Conservation (phyloP, 2,888 invertebrate species). For the Neelides folsomi region DNA sequence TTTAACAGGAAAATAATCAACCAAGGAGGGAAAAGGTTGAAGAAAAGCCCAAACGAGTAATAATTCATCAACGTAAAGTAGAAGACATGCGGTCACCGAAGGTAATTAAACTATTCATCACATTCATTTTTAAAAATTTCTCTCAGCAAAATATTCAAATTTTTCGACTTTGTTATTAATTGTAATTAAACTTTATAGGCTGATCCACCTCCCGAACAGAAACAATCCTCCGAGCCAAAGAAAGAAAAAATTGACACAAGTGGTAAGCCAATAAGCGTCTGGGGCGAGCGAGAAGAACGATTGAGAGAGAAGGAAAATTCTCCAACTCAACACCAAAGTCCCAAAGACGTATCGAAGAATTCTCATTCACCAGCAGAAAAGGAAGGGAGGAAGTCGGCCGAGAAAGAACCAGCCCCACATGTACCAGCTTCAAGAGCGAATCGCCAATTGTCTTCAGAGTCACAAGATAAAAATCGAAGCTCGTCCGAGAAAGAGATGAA, state of each 20-base stretch:
- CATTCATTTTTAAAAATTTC: not conserved
- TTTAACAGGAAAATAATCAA: conserved; percentile 1
- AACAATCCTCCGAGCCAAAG: conserved; percentile 4
- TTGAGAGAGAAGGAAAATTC: no score
- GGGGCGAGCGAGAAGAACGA: conserved; percentile 12
- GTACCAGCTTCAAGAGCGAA: not conserved
- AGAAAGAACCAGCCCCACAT: conserved; percentile 10
- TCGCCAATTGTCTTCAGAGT: not conserved
- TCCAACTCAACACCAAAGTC: not conserved
- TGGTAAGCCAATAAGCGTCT: conserved; percentile 11
- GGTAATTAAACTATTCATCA: conserved; percentile 4
- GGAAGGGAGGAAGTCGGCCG: not conserved
- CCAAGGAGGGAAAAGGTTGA: conserved; percentile 6
- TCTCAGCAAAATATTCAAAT: no score
- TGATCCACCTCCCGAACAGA: conserved; percentile 4
- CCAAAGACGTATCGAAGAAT: conserved; percentile 7
- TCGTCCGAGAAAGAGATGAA: not conserved
- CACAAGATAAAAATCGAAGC: not conserved
- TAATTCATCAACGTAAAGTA: conserved; percentile 29
- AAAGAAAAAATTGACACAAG: conserved; percentile 2
- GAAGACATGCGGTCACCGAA: conserved; percentile 25
- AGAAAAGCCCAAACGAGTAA: conserved; percentile 18
- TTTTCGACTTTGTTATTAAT: no score
- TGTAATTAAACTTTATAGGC: no score
- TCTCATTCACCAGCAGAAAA: not conserved